A percentile compares a stretch with the other conserved stretches of the same genome.
Conservation (phyloP, 1,140 invertebrate genomes). For the Riptortus pedestris region DNA sequence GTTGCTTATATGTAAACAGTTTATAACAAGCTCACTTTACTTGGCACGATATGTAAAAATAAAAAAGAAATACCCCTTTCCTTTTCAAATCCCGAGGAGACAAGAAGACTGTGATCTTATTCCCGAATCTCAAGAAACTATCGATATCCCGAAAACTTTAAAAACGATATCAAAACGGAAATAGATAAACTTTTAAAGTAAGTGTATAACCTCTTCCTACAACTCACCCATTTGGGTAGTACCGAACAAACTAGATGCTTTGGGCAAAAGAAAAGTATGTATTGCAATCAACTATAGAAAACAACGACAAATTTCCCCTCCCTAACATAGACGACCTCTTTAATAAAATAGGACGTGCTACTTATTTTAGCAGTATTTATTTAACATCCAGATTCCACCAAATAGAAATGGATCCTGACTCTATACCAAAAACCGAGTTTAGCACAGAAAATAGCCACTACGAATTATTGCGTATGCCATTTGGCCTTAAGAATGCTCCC, state of each 20-base stretch:
- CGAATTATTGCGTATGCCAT: background rate
- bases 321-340: background rate
- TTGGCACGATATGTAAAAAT: too few relatives aligned
- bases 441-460: background rate
- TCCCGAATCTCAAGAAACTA: too few relatives aligned
- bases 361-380: background rate
- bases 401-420: background rate
- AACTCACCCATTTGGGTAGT: background rate
- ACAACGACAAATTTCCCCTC: background rate
- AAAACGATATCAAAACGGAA: background rate
- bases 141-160: background rate
- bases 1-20: too few relatives aligned
- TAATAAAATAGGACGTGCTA: background rate
- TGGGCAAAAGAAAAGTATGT: background rate
- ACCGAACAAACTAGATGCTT: background rate
- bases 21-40: too few relatives aligned
- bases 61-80: too few relatives aligned
- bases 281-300: background rate
- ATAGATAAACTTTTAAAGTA: background rate
- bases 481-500: too few relatives aligned
- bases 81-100: too few relatives aligned
- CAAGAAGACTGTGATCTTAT: too few relatives aligned
- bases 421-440: background rate
- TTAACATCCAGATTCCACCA: background rate
- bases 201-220: background rate